Conservation (phyloP, 2,888 invertebrate genomes). For the Unio delphinus region DNA sequence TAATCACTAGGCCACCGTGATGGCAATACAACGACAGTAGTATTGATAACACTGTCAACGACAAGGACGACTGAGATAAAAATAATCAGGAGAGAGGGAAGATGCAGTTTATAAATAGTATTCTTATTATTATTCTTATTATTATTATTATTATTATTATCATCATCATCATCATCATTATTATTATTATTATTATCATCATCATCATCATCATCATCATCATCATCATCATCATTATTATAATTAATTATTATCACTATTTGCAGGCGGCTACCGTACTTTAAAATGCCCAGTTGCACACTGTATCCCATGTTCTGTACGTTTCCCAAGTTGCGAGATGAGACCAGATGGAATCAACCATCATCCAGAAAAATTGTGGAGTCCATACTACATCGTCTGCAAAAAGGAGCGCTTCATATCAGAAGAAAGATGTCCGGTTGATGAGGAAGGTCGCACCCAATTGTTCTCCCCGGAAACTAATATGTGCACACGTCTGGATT, state of each 20-base stretch:
- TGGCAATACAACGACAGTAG: too few species aligned
- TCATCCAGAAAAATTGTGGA: conserved; percentile 25
- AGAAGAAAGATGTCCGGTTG: conserved; percentile 18
- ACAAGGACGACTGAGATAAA: too few species aligned
- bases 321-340: conserved; percentile 29
- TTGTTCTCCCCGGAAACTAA: conserved; percentile 38
- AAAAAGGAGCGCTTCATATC: conserved; percentile 25
- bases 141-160: background rate
- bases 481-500: conserved; percentile 29
- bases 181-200: background rate
- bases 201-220: background rate
- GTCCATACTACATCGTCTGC: conserved; percentile 35
- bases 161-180: too few species aligned
- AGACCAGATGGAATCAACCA: conserved; percentile 28
- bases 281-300: conserved; percentile 25
- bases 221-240: too few species aligned
- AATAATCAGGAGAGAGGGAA: too few species aligned
- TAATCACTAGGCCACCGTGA: too few species aligned
- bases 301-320: conserved; percentile 30
- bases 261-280: conserved; percentile 32
- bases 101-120: too few species aligned
- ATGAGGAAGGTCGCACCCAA: conserved; percentile 23
- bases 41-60: too few species aligned
- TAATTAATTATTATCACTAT: too few species aligned
- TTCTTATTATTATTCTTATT: too few species aligned